phyloP scores from a whole-genome alignment of 2,113 vertebrate species.

The Willisornis vidua region DNA sequence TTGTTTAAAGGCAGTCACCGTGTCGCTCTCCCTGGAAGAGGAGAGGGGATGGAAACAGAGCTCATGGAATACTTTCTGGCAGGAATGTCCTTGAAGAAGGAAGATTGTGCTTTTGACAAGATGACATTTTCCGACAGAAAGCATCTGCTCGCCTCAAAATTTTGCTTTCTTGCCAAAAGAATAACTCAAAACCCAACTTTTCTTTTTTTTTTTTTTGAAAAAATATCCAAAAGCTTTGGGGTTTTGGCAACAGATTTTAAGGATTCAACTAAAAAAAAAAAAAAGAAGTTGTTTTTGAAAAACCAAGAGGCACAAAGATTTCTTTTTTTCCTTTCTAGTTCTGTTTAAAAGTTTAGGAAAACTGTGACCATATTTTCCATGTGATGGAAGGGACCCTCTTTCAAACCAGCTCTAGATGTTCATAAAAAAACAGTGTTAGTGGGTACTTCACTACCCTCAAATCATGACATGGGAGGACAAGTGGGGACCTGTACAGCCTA shows the following conservation, averaged over 20 bases:
- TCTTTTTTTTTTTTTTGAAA: conserved; percentile 1
- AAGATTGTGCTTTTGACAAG: conserved; percentile 14
- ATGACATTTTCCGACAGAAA: conserved; percentile 6
- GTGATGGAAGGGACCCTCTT: background rate
- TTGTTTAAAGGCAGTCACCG: background rate
- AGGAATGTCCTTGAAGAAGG: background rate
- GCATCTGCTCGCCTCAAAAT: background rate
- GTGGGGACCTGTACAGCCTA: background rate
- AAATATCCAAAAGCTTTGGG: background rate
- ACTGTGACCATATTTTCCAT: background rate
- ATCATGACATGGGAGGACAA: background rate
- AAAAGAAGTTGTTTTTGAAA: background rate
- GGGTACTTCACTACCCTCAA: background rate
- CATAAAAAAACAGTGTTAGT: background rate
- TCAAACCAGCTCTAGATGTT: background rate
- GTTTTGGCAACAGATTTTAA: conserved; percentile 26
- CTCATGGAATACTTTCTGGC: background rate
- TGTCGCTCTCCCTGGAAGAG: background rate
- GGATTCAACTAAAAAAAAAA: background rate
- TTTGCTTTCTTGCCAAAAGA: background rate
- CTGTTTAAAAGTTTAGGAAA: background rate
- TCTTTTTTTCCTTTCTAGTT: background rate
- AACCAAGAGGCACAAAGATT: background rate
- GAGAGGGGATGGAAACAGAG: background rate
- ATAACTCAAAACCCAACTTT: conserved; percentile 32